Evolutionary conservation across 2,113 vertebrate genomes (phyloP).

Genomic region (Gobiocypris rarus): DNA sequence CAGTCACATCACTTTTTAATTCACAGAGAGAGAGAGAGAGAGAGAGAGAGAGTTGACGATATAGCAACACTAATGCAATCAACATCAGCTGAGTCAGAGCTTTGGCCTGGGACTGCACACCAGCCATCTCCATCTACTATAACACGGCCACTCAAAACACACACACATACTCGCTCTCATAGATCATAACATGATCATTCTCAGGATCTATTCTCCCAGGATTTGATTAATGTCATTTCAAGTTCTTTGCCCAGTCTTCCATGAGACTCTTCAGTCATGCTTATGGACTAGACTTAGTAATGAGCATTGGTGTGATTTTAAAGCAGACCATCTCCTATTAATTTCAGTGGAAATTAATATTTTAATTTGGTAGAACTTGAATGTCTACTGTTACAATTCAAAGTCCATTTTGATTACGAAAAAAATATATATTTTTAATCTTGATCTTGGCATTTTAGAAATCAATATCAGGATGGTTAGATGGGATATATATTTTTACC

Average conservation of each 20-base stretch:
- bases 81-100: conserved; percentile 68
- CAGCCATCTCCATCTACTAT: conserved; percentile 36
- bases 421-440: background rate
- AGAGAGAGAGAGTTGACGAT: conserved; percentile 50
- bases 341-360: background rate
- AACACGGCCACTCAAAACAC: conserved; percentile 42
- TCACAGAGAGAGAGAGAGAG: conserved; percentile 43
- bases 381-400: background rate
- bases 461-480: background rate
- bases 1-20: conserved; percentile 67
- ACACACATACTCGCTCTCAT: background rate
- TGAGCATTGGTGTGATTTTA: conserved; percentile 10
- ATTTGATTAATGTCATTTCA: conserved; percentile 23
- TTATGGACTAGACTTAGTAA: background rate
- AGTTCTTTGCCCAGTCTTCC: conserved; percentile 1
- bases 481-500: background rate
- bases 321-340: background rate
- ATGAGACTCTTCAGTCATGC: conserved; percentile 7
- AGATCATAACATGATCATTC: conserved; percentile 2
- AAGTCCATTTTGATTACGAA: background rate
- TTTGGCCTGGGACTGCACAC: conserved; percentile 18
- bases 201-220: background rate
- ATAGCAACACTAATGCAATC: conserved; percentile 69
- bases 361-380: background rate
- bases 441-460: too few relatives aligned